phyloP scores from a whole-genome alignment of 2,888 invertebrate species.

The Drosophila tanythrix region DNA sequence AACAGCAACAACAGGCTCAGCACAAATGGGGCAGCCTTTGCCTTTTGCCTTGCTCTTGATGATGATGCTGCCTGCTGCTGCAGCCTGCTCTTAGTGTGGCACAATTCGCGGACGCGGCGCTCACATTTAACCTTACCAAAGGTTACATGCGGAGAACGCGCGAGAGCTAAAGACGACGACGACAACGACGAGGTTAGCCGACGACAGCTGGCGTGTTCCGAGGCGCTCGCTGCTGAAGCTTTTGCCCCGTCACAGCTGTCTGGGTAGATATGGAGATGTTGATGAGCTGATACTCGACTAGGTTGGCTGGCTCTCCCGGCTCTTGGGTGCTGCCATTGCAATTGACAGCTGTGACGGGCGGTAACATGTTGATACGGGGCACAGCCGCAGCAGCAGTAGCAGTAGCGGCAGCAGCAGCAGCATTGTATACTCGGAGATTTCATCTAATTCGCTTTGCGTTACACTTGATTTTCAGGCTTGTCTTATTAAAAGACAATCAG shows the following conservation, averaged over 20 bases:
- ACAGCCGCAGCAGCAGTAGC: slow-evolving; percentile 1
- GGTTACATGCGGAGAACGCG: slow-evolving; percentile 62
- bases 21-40: slow-evolving; percentile 50
- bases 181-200: slow-evolving; percentile 28
- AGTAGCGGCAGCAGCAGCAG: background rate
- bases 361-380: slow-evolving; percentile 58
- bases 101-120: slow-evolving; percentile 68
- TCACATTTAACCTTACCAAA: slow-evolving; percentile 75
- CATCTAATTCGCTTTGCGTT: slow-evolving; percentile 62
- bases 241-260: slow-evolving; percentile 59
- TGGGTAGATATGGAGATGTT: slow-evolving; percentile 52
- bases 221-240: slow-evolving; percentile 25
- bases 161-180: slow-evolving; percentile 33
- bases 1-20: slow-evolving; percentile 20
- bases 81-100: slow-evolving; percentile 54
- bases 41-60: slow-evolving; percentile 45
- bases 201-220: slow-evolving; percentile 53
- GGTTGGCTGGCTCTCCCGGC: slow-evolving; percentile 19
- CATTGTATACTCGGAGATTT: slow-evolving; percentile 51
- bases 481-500: slow-evolving; percentile 64
- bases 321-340: slow-evolving; percentile 29
- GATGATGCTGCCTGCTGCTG: slow-evolving; percentile 21
- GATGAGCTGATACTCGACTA: slow-evolving; percentile 50
- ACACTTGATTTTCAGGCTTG: slow-evolving; percentile 61
- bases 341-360: slow-evolving; percentile 72